Evolutionary conservation across 2,888 invertebrate genomes (phyloP).

Genomic region (Pristionchus maxplancki): DNA sequence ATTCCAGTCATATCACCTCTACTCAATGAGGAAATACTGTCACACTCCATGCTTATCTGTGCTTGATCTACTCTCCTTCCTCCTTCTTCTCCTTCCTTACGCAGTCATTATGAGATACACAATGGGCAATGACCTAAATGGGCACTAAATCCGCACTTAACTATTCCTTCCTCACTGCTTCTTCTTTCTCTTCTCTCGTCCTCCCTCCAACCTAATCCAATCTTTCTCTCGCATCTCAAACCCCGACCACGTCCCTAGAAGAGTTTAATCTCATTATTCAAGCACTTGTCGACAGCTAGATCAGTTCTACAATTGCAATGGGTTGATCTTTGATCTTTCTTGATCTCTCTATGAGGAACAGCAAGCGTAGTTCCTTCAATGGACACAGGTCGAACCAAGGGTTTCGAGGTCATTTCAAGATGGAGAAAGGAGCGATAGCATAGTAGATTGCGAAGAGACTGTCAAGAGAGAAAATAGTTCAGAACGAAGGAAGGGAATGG

Average conservation of each 20-base stretch:
- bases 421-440: neutral
- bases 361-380: neutral
- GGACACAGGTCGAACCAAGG: constrained; percentile 21
- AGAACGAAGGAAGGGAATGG: constrained; percentile 40
- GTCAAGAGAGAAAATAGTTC: constrained; percentile 17
- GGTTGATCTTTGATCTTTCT: neutral
- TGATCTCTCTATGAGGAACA: neutral
- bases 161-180: constrained; percentile 14
- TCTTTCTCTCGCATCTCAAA: constrained; percentile 16
- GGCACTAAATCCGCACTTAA: constrained; percentile 39
- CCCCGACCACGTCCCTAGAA: constrained; percentile 22
- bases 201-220: constrained; percentile 25
- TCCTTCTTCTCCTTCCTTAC: neutral
- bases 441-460: constrained; percentile 29
- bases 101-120: constrained; percentile 6
- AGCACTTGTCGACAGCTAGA: neutral
- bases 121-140: constrained; percentile 38
- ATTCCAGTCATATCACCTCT: neutral
- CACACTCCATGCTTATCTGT: neutral
- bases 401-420: constrained; percentile 41
- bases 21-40: neutral
- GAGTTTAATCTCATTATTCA: constrained; percentile 33
- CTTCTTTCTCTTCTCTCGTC: constrained; percentile 12
- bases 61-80: neutral
- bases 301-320: neutral